Evolutionary conservation across 2,113 vertebrate genomes (phyloP).

Genomic region (Osmerus mordax): DNA sequence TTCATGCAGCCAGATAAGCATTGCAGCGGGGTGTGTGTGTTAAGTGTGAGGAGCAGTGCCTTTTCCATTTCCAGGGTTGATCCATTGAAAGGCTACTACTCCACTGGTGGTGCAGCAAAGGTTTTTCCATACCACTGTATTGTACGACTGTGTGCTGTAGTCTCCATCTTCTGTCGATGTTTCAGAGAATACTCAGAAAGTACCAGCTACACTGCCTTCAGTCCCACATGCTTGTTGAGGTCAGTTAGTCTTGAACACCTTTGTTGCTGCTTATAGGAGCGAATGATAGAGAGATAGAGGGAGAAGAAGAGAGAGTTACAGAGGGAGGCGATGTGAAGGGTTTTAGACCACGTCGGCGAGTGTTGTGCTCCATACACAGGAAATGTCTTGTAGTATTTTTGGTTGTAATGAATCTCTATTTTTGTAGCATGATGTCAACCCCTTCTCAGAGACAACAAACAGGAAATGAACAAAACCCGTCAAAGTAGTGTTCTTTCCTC

Average conservation of each 20-base stretch:
- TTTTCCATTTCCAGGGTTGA: slow-evolving; percentile 57
- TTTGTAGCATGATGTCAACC: slow-evolving; percentile 75
- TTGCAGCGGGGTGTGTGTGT: slow-evolving; percentile 4
- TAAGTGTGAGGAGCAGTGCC: slow-evolving; percentile 54
- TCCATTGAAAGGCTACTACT: slow-evolving; percentile 42
- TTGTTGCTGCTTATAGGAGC: slow-evolving; percentile 63
- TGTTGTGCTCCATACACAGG: slow-evolving; percentile 58
- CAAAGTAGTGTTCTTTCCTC: slow-evolving; percentile 40
- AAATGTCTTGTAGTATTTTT: slow-evolving; percentile 62
- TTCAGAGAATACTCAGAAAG: slow-evolving; percentile 77
- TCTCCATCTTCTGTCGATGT: slow-evolving; percentile 73
- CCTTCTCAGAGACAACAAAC: slow-evolving; percentile 59
- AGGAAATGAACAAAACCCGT: slow-evolving; percentile 55
- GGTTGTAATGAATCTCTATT: slow-evolving; percentile 65
- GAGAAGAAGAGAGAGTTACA: slow-evolving; percentile 42
- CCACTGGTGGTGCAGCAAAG: slow-evolving; percentile 4
- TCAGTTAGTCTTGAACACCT: slow-evolving; percentile 46
- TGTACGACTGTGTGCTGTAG: slow-evolving; percentile 71
- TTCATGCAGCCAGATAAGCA: neutral
- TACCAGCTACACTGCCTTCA: slow-evolving; percentile 81
- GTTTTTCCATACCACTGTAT: neutral
- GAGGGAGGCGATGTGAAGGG: slow-evolving; percentile 35
- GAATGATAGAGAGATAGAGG: slow-evolving; percentile 41
- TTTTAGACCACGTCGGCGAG: slow-evolving; percentile 55
- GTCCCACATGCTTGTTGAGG: slow-evolving; percentile 64